Evolutionary conservation across 2,888 invertebrate genomes (phyloP).

Genomic region (Trichogramma evanescens): DNA sequence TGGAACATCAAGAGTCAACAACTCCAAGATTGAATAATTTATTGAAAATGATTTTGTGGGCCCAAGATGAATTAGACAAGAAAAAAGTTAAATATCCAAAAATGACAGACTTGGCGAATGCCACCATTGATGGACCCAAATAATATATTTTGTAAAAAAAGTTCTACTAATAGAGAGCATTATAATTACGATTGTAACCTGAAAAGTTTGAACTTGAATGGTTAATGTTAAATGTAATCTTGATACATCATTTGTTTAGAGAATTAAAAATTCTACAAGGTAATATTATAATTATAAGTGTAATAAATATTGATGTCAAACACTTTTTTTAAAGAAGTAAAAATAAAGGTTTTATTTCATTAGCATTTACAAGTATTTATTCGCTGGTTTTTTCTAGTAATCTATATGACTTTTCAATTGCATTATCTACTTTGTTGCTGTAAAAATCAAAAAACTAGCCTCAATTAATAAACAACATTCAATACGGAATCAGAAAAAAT

Average conservation of each 20-base stretch:
- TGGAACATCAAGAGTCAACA: conserved; percentile 85
- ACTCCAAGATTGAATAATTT: conserved; percentile 87
- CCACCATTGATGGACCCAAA: conserved; percentile 70
- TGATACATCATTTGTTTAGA: conserved; percentile 10
- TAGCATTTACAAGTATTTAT: conserved; percentile 2
- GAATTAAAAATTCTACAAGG: conserved; percentile 8
- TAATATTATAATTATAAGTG: conserved; percentile 6
- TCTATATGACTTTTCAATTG: too few species aligned
- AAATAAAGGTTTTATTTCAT: conserved; percentile 14
- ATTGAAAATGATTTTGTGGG: conserved; percentile 89
- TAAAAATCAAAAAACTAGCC: too few species aligned
- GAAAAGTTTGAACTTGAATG: conserved; percentile 5
- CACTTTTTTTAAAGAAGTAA: conserved; percentile 18
- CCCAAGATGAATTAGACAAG: conserved; percentile 89
- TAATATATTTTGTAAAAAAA: conserved; percentile 34
- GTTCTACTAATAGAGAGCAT: conserved; percentile 16
- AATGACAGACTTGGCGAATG: conserved; percentile 86
- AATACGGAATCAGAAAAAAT: neutral
- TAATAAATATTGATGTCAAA: conserved; percentile 18
- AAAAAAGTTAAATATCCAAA: conserved; percentile 92
- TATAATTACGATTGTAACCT: conserved; percentile 15
- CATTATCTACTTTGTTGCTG: too few species aligned
- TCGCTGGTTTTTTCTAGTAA: too few species aligned
- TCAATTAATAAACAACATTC: too few species aligned
- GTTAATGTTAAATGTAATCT: conserved; percentile 9